Base-by-base conservation (phyloP, 2,797 vertebrate genomes). In the Anguilla anguilla region DNA sequence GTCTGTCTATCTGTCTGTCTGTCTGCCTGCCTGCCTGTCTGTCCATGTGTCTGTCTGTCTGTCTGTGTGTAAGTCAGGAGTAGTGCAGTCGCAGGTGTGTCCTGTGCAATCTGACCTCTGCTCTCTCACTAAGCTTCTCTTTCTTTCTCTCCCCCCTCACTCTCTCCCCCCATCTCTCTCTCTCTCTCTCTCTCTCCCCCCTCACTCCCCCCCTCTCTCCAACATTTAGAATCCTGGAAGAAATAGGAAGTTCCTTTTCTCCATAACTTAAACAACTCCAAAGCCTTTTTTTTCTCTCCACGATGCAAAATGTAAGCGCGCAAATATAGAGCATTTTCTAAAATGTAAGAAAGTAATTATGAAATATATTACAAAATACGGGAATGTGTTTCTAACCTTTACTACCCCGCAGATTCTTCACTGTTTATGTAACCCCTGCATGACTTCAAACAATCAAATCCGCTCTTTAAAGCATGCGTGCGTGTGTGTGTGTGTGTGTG, bases 301-400 rank as follows among this genome's bases (percentile, higher is more conserved):
- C 90, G 92, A 89, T 89, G 92, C 94, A 95, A 43, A 77, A 39
- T 39, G 13, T 43, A 77, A 77, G 72, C 13, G 19, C 31, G n/a
- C 55, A 57, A 57, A 57, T 13, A 67, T 67, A 67, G 1, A 67
- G 61, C 22, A n/a, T 67, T 67, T 67, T 67, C 61, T 77, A 19
- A 17, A 69, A 43, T 35, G 31, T 39, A 43, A 43, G 67, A 69
- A 69, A 1, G 6, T n/a, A 19, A 19, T 77, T 77, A 77, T 77
- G 31, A 77, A 77, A 43, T 77, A 43, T 43, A 74, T 31, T 74
- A 11, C 10, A 31, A 74, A 74, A 95, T 92, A 92, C 89, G 93
- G 95, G 95, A 96, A 96, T 94, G 94, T 93, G 93, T 94, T 93
- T 93, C 91, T 94, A 94, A 95, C 93, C 92, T 92, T 95, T 94